Evolutionary conservation across 2,797 vertebrate species (phyloP).

Genomic region (Macropodus opercularis): DNA sequence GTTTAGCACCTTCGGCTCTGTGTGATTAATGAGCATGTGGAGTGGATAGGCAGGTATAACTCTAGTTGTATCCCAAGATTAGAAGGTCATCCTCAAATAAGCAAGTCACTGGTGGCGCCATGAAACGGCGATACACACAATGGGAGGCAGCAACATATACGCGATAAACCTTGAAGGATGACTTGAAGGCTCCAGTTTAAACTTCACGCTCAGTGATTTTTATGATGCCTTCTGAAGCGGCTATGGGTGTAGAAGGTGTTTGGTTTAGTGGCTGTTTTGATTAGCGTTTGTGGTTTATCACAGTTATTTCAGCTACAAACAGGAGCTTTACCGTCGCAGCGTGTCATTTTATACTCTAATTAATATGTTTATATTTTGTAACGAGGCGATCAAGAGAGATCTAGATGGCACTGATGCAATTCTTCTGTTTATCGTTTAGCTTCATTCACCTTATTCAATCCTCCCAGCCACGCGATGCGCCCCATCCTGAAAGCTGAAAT

Average conservation of each 20-base stretch:
- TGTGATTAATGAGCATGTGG: conserved; percentile 27
- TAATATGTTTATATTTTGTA: background rate
- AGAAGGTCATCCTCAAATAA: conserved; percentile 25
- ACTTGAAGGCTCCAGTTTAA: conserved; percentile 28
- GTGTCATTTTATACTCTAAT: background rate
- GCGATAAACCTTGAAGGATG: conserved; percentile 40
- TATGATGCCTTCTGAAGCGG: conserved; percentile 21
- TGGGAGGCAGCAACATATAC: conserved; percentile 45
- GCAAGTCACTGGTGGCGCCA: background rate
- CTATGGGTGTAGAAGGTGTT: background rate
- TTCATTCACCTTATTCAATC: conserved; percentile 38
- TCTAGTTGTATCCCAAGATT: conserved; percentile 3
- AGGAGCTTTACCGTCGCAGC: background rate
- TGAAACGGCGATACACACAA: conserved; percentile 7
- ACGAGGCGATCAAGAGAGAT: conserved; percentile 1
- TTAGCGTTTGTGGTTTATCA: conserved; percentile 1
- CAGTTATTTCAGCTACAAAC: conserved; percentile 7
- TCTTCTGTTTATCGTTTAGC: no score
- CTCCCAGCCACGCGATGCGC: conserved; percentile 12
- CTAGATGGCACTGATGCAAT: no score
- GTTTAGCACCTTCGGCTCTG: conserved; percentile 60
- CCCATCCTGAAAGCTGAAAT: conserved; percentile 60
- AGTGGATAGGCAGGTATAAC: conserved; percentile 32
- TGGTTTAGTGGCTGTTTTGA: conserved; percentile 13
- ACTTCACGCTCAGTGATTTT: conserved; percentile 18